phyloP scores from a whole-genome alignment of 2,888 invertebrate genomes.

The Chalcis sispes region DNA sequence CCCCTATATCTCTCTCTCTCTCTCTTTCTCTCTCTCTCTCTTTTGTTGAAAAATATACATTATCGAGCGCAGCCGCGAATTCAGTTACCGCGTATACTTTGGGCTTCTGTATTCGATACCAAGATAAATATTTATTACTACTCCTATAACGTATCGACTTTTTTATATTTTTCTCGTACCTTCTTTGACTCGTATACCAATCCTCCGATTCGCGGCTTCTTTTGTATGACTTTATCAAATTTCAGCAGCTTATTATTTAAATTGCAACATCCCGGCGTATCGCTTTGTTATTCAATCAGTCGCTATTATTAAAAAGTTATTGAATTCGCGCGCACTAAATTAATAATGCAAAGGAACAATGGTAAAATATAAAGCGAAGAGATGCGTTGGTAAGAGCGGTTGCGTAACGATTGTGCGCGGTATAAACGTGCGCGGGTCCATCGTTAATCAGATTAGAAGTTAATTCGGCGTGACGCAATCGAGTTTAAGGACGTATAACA shows the following conservation, averaged over 20 bases:
- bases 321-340: slow-evolving; percentile 2
- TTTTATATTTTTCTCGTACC: background rate
- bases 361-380: background rate
- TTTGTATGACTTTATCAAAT: too few relatives aligned
- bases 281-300: too few relatives aligned
- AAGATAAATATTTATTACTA: slow-evolving; percentile 48
- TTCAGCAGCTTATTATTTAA: too few relatives aligned
- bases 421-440: background rate
- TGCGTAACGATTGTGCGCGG: background rate
- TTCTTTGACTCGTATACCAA: background rate
- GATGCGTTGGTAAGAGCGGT: too few relatives aligned
- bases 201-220: too few relatives aligned
- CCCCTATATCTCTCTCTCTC: background rate
- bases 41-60: slow-evolving; percentile 9
- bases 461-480: slow-evolving; percentile 37
- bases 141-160: too few relatives aligned
- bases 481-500: slow-evolving; percentile 28
- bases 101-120: slow-evolving; percentile 13
- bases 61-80: background rate
- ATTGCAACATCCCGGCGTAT: too few relatives aligned
- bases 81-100: too few relatives aligned
- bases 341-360: slow-evolving; percentile 11
- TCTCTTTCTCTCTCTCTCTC: too few relatives aligned
- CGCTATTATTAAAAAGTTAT: too few relatives aligned
- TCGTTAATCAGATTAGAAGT: slow-evolving; percentile 47